Conservation (phyloP, 2,113 vertebrate species). For the Cercocebus atys region DNA sequence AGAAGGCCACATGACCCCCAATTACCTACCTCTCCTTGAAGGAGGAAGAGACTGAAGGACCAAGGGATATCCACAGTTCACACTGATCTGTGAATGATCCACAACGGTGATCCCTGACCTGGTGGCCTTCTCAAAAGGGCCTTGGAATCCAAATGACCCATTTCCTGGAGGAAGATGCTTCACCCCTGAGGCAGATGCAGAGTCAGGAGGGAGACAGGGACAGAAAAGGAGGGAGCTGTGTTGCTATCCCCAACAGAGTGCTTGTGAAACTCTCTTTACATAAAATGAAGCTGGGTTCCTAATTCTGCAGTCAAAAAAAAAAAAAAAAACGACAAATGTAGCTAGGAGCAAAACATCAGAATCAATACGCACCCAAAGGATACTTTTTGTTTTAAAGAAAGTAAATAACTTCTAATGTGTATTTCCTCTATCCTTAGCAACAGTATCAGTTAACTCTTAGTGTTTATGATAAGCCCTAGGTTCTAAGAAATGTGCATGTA, state of each 20-base stretch:
- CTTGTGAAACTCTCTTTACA: neutral
- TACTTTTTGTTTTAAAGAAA: neutral
- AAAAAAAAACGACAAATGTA: neutral
- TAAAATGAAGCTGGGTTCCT: neutral
- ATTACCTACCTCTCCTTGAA: neutral
- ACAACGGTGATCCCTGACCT: neutral
- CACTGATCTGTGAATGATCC: neutral
- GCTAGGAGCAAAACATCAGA: neutral
- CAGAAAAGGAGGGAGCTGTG: too few species aligned
- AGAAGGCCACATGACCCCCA: neutral
- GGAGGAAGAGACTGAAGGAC: neutral
- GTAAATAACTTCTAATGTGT: neutral
- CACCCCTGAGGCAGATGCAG: accelerated
- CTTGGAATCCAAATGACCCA: neutral
- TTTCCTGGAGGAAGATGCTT: neutral
- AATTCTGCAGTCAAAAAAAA: neutral
- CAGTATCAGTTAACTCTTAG: neutral
- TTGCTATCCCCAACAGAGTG: neutral
- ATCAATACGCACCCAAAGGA: neutral
- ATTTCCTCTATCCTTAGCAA: neutral
- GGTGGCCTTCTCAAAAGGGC: neutral
- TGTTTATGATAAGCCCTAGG: neutral
- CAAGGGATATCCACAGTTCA: neutral
- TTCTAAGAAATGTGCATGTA: accelerated
- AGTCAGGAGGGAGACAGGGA: too few species aligned